Percentiles rank a stretch among this genome's conserved stretches.
Conservation (phyloP, 2,797 vertebrate genomes). For the Smutsia gigantea region DNA sequence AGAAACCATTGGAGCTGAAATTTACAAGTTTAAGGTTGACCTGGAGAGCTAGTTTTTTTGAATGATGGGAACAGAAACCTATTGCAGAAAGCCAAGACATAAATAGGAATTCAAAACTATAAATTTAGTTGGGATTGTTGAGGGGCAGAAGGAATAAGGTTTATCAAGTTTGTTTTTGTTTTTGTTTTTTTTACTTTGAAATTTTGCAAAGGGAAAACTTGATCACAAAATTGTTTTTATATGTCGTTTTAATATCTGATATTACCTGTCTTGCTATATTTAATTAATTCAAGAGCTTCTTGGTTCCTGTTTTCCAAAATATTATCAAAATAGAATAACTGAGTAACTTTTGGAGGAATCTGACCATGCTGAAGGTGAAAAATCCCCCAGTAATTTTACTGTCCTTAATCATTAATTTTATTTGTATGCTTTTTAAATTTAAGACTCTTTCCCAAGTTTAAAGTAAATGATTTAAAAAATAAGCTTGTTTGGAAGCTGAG, state of each 20-base stretch:
- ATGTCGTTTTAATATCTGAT: neutral
- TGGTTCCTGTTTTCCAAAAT: neutral
- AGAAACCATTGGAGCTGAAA: neutral
- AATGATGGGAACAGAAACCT: neutral
- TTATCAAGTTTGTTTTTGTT: neutral
- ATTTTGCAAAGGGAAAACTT: neutral
- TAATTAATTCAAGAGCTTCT: neutral
- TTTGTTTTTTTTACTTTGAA: neutral
- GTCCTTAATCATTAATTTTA: neutral
- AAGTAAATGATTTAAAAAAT: slow-evolving; percentile 28
- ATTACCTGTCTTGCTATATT: neutral
- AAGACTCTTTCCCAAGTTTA: neutral
- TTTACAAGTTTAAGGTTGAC: neutral
- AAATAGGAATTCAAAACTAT: neutral
- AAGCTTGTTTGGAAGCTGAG: neutral
- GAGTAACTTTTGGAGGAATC: neutral
- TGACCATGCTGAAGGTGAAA: neutral
- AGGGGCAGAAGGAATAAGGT: neutral
- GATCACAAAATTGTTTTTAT: neutral
- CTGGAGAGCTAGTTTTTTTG: neutral
- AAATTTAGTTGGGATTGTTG: neutral
- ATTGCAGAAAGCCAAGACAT: neutral
- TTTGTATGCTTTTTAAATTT: slow-evolving; percentile 8
- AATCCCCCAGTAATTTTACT: neutral
- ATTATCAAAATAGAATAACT: neutral